A percentile compares a stretch with the other conserved stretches of the same genome.
phyloP scores from a whole-genome alignment of 2,113 vertebrate species.

The Lutjanus erythropterus region DNA sequence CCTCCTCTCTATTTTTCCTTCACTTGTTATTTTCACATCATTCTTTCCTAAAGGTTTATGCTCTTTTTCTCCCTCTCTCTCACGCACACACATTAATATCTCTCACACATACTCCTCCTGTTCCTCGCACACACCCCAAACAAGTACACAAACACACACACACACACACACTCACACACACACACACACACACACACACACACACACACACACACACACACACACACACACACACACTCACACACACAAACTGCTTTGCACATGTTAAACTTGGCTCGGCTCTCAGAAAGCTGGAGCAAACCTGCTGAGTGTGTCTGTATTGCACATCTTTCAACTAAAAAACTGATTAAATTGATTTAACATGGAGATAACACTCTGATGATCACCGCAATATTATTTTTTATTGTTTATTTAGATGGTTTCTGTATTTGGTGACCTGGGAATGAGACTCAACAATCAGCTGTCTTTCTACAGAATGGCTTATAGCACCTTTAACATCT shows the following conservation, averaged over 20 bases:
- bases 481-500: too few relatives aligned
- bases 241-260: constrained; percentile 33
- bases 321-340: neutral
- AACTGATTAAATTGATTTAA: neutral
- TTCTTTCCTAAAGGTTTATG: constrained; percentile 27
- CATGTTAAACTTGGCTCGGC: constrained; percentile 59
- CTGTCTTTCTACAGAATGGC: too few relatives aligned
- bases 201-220: constrained; percentile 15
- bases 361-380: neutral
- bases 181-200: constrained; percentile 4
- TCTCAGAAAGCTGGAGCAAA: constrained; percentile 28
- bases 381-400: neutral
- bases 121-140: constrained; percentile 14
- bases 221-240: constrained; percentile 1
- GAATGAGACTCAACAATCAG: too few relatives aligned
- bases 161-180: neutral
- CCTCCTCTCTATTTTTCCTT: constrained; percentile 5
- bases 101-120: constrained; percentile 18
- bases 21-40: constrained; percentile 15
- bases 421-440: too few relatives aligned
- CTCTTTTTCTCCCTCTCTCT: constrained; percentile 17
- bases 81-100: constrained; percentile 23
- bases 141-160: neutral
- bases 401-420: neutral
- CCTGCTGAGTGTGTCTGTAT: constrained; percentile 23